Conservation (phyloP, 2,797 vertebrate species). For the Silurus aristotelis region DNA sequence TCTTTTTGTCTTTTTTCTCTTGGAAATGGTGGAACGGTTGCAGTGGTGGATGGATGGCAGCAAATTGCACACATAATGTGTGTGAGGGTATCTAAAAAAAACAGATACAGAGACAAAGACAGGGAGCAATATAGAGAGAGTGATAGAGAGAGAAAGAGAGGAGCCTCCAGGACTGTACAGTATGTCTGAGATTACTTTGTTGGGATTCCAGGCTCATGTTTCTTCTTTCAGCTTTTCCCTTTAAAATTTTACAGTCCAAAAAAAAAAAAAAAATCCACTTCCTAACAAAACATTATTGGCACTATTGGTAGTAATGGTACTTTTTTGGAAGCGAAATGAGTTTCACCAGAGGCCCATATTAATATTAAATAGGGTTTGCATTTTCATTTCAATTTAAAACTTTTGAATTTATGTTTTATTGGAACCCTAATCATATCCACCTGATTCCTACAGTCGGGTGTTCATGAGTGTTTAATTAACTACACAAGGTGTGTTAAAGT, state of each 20-base stretch:
- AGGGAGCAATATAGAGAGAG: background rate
- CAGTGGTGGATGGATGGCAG: conserved; percentile 4
- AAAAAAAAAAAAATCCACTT: background rate
- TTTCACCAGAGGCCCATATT: background rate
- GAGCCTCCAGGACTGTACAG: background rate
- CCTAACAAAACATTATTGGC: background rate
- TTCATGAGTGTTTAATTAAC: background rate
- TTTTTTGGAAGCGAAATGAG: background rate
- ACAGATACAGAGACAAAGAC: background rate
- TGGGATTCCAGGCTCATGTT: conserved; percentile 13
- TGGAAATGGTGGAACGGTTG: background rate
- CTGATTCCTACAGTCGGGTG: background rate
- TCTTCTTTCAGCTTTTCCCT: background rate
- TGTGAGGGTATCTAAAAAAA: too few species aligned
- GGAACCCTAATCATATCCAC: background rate
- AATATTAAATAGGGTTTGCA: background rate
- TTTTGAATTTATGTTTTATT: background rate
- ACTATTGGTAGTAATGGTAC: background rate
- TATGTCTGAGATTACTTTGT: conserved; percentile 9
- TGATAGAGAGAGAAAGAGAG: background rate
- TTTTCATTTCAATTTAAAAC: background rate
- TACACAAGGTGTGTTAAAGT: background rate
- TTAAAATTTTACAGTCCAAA: background rate
- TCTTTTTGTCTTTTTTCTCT: background rate
- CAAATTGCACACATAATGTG: background rate